A percentile compares a stretch with the other conserved stretches of the same genome.
Evolutionary conservation across 1,140 invertebrate genomes (phyloP).

Genomic region (Mylabris phalerata): DNA sequence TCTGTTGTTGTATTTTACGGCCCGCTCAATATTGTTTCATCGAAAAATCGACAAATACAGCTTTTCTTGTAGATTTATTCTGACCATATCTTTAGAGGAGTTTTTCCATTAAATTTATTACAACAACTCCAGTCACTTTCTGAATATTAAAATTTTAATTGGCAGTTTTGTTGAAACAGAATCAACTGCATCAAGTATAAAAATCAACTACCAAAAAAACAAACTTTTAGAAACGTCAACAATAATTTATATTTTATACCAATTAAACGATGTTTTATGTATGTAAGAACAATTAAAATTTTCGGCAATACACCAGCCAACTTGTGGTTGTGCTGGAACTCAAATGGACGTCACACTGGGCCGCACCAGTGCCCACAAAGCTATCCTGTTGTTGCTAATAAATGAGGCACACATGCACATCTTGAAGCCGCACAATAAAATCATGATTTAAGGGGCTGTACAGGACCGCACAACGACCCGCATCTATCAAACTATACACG

Average conservation of each 20-base stretch:
- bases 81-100: no score
- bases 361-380: conserved; percentile 4
- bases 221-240: neutral
- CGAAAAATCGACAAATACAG: no score
- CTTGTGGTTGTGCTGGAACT: neutral
- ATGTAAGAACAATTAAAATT: conserved; percentile 14
- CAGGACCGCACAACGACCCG: no score
- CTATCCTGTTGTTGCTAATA: conserved; percentile 12
- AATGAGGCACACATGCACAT: conserved; percentile 8
- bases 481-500: no score
- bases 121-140: no score
- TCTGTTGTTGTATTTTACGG: no score
- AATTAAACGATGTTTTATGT: conserved; percentile 14
- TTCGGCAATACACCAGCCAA: neutral
- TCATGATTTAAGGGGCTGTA: conserved; percentile 2
- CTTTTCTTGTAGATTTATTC: no score
- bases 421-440: conserved; percentile 7
- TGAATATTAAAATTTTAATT: conserved; percentile 14
- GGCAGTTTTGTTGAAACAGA: conserved; percentile 1
- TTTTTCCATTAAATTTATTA: no score
- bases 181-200: neutral
- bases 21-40: no score
- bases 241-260: neutral
- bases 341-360: conserved; percentile 12
- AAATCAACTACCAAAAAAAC: conserved; percentile 2